Evolutionary conservation across 2,888 invertebrate genomes (phyloP).

Genomic region (Thyatira batis): DNA sequence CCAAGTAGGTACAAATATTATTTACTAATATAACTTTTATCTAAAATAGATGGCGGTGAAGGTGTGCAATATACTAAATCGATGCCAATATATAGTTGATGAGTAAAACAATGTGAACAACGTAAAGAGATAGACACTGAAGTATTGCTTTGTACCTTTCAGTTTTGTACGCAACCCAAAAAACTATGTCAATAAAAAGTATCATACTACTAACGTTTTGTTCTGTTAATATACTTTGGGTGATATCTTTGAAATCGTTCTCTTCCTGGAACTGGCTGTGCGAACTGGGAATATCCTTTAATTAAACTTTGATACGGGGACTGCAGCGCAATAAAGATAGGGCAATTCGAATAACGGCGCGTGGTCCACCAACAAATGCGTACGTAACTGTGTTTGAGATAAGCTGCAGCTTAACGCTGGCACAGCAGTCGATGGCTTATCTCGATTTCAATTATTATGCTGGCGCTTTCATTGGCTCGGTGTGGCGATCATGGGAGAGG

Average conservation of each 20-base stretch:
- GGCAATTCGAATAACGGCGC: constrained; percentile 62
- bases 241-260: neutral
- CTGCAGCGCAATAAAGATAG: constrained; percentile 67
- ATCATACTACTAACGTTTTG: too few species aligned
- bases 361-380: constrained; percentile 67
- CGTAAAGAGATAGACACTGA: too few species aligned
- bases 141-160: too few species aligned
- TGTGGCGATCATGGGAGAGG: constrained; percentile 51
- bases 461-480: constrained; percentile 73
- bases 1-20: too few species aligned
- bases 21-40: too few species aligned
- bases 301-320: constrained; percentile 52
- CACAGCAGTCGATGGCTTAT: constrained; percentile 77
- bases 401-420: constrained; percentile 73
- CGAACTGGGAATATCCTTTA: constrained; percentile 45
- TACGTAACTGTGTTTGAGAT: constrained; percentile 68
- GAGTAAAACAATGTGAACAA: too few species aligned
- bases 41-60: too few species aligned
- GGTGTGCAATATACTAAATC: too few species aligned
- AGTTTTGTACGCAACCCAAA: too few species aligned
- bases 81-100: too few species aligned
- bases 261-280: constrained; percentile 13
- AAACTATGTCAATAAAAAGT: too few species aligned
- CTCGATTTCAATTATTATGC: constrained; percentile 81
- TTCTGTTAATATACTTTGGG: too few species aligned